phyloP scores from a whole-genome alignment of 2,888 invertebrate species.

The Pyrocoelia pectoralis region DNA sequence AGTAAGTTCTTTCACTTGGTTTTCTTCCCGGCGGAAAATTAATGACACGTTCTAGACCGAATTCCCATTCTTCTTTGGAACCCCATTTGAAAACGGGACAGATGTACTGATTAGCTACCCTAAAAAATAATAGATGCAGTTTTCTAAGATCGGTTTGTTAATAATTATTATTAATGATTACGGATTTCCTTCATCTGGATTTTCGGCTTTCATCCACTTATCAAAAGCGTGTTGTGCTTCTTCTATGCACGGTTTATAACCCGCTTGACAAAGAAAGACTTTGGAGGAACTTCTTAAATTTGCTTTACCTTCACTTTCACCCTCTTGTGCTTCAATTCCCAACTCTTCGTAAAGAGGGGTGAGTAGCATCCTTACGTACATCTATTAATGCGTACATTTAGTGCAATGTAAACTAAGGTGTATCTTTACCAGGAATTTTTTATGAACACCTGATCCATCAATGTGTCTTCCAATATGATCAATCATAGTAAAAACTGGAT shows the following conservation, averaged over 20 bases:
- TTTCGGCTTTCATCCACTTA: constrained; percentile 77
- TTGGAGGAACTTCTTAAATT: constrained; percentile 74
- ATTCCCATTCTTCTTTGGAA: constrained; percentile 81
- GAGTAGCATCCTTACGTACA: constrained; percentile 73
- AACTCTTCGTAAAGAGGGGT: constrained; percentile 78
- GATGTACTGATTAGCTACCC: constrained; percentile 77
- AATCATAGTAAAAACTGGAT: constrained; percentile 83
- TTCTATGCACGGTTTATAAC: constrained; percentile 78
- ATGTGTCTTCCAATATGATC: constrained; percentile 82
- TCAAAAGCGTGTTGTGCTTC: constrained; percentile 77
- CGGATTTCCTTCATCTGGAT: constrained; percentile 84
- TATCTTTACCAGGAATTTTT: constrained; percentile 73
- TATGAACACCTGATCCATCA: constrained; percentile 69
- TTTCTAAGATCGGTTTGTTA: too few species aligned
- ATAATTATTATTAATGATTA: too few species aligned
- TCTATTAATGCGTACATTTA: constrained; percentile 60
- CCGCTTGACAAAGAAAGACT: constrained; percentile 77
- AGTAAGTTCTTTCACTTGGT: constrained; percentile 78
- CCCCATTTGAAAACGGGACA: constrained; percentile 88
- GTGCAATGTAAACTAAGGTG: background rate
- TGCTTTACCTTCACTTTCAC: constrained; percentile 72
- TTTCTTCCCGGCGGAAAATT: constrained; percentile 76
- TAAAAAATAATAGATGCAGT: too few species aligned
- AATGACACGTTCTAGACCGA: constrained; percentile 78
- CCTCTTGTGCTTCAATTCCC: constrained; percentile 62